A percentile compares a stretch with the other conserved stretches of the same genome.
These are phyloP conservation scores for Cnemophilus loriae DNA, from an alignment of 2,113 vertebrate species.

Conservation along the genomic window DNA sequence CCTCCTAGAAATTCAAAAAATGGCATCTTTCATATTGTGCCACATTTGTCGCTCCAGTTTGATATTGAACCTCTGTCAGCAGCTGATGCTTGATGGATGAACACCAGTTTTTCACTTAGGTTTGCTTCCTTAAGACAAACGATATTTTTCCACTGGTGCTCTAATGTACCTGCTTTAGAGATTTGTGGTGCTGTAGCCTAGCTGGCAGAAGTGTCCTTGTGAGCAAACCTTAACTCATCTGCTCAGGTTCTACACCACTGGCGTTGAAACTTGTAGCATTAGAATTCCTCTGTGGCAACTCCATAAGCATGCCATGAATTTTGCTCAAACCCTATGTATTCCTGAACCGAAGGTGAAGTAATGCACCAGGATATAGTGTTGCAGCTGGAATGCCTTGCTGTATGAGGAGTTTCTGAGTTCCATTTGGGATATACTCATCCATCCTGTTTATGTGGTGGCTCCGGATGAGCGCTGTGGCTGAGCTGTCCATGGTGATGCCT, in stretches of 20 bases:
- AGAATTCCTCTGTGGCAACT: neutral
- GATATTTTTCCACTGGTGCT: neutral
- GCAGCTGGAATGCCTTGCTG: neutral
- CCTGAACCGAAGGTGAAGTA: neutral
- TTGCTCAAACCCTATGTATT: neutral
- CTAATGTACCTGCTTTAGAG: neutral
- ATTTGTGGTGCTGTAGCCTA: neutral
- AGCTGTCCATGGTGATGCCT: conserved; percentile 57
- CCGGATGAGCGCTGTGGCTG: neutral
- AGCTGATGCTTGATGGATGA: neutral
- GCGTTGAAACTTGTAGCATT: neutral
- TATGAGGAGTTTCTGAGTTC: neutral
- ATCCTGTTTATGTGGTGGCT: neutral
- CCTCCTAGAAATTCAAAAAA: neutral
- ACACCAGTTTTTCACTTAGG: neutral
- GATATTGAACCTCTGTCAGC: neutral
- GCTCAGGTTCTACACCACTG: neutral
- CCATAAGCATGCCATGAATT: neutral
- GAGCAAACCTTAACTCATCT: neutral
- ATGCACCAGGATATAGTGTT: neutral
- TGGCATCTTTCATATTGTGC: neutral
- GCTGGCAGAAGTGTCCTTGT: neutral
- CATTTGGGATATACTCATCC: neutral
- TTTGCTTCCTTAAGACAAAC: neutral
- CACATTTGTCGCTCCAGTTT: neutral